Conservation (phyloP, 2,113 vertebrate genomes). For the Canis aureus region DNA sequence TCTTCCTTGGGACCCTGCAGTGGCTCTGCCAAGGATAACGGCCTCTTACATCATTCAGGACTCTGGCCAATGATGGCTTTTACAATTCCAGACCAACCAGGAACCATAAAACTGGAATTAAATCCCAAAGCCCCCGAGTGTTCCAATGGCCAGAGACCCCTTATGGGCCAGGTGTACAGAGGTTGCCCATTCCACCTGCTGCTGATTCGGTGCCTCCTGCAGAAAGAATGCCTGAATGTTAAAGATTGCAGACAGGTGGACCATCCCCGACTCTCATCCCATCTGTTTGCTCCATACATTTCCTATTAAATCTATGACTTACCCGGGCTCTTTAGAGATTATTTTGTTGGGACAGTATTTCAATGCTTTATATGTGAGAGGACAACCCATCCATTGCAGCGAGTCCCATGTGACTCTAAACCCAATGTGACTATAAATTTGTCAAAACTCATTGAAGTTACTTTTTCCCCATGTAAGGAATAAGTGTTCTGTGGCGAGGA, state of each 20-base stretch:
- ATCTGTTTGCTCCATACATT: accelerated
- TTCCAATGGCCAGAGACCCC: neutral
- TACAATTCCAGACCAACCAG: neutral
- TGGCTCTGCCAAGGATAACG: neutral
- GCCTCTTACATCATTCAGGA: no score
- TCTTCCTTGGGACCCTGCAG: neutral
- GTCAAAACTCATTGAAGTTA: neutral
- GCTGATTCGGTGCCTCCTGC: accelerated
- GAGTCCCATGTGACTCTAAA: neutral
- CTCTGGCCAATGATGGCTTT: neutral
- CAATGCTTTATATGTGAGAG: neutral
- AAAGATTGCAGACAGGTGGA: neutral
- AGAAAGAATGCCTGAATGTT: neutral
- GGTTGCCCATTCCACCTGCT: no score
- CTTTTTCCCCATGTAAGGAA: neutral
- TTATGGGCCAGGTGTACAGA: neutral
- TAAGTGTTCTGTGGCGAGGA: neutral
- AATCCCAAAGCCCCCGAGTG: neutral
- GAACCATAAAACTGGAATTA: neutral
- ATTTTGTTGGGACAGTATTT: no score
- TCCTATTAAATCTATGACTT: neutral
- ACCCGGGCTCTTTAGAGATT: neutral
- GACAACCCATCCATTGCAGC: accelerated
- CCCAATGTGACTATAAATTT: neutral
- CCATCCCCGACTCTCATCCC: accelerated